Base-by-base conservation (phyloP, 30 jellyfish, hydroid and myxozoan species). In the Cassiopea xamachana region DNA sequence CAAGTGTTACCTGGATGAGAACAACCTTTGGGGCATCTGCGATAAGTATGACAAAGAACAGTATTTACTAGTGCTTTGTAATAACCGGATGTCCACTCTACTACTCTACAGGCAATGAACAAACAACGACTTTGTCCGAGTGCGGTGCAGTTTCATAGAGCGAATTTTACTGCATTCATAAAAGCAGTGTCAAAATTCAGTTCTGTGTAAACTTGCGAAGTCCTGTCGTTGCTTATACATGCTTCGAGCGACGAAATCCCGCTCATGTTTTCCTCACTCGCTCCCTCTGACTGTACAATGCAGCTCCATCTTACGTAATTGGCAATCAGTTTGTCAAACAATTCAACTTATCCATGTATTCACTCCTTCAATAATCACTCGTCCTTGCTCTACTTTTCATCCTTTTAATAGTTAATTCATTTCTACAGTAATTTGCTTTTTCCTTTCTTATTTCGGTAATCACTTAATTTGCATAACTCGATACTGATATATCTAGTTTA, bases 41-140 rank as follows among this genome's bases (percentile, higher is more conserved):
- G 80, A 71, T 10, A 19, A 71, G 39, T 19, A 71, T 71, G 80
- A 71, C 80, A 71, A 4, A 55, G 7, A 2, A 71, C 1, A 7
- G n/a, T 8, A 4, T 3, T 8, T 71, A 55, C 8, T 14, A 5
- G 27, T 9, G 74, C 74, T 71, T 9, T 71, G 80, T 8, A 12
- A 55, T 8, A 71, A 71, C 80, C 80, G 80, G 80, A 71, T 71
- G 80, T 71, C 80, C 27, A 4, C 77, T 4, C n/a, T 68, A 68
- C 77, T 18, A 9, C 43, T 9, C 2, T 14, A 64, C 6, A 17
- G 43, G 43, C 43, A 16, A 13, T 5, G 74, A 13, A 64, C 43
- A 17, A 14, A 14, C 19, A 64, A 64, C 43, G 15, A 2, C 8
- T 5, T 17, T 2, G 74, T 27, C 74, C 74, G 43, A 64, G 74